Evolutionary conservation across 2,113 vertebrate genomes (phyloP).

Genomic region (Galeopterus variegatus): DNA sequence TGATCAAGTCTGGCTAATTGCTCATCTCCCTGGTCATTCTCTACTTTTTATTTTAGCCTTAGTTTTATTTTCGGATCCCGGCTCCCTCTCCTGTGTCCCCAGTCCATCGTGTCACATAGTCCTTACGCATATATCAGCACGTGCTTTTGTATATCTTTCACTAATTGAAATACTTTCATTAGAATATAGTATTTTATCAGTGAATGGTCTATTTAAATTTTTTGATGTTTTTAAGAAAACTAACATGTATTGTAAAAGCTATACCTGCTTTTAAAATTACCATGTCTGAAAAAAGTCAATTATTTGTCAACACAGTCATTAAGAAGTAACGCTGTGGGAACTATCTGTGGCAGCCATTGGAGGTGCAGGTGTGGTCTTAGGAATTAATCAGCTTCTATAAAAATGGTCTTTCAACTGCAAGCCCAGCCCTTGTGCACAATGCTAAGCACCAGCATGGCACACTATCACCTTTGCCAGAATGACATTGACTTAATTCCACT

Average conservation of each 20-base stretch:
- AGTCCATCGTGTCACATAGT: background rate
- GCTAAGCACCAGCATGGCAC: background rate
- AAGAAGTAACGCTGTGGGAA: background rate
- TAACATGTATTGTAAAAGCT: background rate
- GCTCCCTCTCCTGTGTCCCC: background rate
- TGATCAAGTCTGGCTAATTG: background rate
- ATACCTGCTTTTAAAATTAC: background rate
- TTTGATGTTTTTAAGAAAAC: background rate
- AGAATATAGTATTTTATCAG: background rate
- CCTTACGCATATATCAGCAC: background rate
- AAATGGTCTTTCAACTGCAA: background rate
- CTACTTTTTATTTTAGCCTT: background rate
- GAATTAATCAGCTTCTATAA: background rate
- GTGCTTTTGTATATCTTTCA: background rate
- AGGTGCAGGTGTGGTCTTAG: background rate
- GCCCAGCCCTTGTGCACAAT: background rate
- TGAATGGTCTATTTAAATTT: background rate
- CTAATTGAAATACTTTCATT: background rate
- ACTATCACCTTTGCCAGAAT: background rate
- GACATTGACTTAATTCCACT: slow-evolving; percentile 9
- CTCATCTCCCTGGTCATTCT: background rate
- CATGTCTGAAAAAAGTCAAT: background rate
- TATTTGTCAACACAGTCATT: background rate
- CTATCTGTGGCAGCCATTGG: background rate
- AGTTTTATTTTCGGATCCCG: background rate